A percentile compares a stretch with the other conserved stretches of the same genome.
These are phyloP conservation scores for Ochotona curzoniae DNA, from an alignment of 2,113 vertebrate genomes.

Conservation along the genomic window DNA sequence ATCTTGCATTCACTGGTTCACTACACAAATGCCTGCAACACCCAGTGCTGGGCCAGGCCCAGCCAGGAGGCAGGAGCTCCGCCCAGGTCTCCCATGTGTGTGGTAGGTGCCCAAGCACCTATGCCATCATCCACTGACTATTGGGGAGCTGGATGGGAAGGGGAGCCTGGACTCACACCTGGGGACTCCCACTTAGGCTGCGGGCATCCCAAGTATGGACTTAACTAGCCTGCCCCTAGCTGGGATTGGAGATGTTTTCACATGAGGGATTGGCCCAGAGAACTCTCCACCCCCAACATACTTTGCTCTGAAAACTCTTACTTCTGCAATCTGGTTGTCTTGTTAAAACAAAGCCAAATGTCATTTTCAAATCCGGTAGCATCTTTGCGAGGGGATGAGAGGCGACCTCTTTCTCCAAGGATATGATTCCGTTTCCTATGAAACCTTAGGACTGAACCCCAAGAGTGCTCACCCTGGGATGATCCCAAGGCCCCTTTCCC, in stretches of 20 bases:
- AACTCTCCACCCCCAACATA: background rate
- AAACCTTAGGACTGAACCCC: background rate
- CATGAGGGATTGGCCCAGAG: background rate
- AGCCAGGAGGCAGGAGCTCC: too few species aligned
- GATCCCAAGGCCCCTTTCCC: background rate
- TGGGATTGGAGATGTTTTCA: background rate
- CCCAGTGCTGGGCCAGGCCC: too few species aligned
- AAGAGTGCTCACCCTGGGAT: background rate
- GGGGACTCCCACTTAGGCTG: too few species aligned
- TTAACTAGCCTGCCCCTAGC: too few species aligned
- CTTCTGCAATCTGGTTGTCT: background rate
- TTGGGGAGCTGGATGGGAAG: too few species aligned
- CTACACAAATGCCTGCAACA: too few species aligned
- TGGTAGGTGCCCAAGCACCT: too few species aligned
- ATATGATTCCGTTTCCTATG: background rate
- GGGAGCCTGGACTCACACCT: too few species aligned
- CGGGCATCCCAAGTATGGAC: too few species aligned
- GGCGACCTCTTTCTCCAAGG: background rate
- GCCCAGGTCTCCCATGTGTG: too few species aligned
- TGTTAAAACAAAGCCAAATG: slow-evolving; percentile 28
- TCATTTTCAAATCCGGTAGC: background rate
- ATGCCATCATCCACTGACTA: too few species aligned
- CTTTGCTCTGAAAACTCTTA: background rate
- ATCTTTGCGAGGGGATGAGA: background rate
- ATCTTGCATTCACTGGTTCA: too few species aligned